Conservation (phyloP, 2,797 vertebrate genomes). For the Neoniphon sammara region DNA sequence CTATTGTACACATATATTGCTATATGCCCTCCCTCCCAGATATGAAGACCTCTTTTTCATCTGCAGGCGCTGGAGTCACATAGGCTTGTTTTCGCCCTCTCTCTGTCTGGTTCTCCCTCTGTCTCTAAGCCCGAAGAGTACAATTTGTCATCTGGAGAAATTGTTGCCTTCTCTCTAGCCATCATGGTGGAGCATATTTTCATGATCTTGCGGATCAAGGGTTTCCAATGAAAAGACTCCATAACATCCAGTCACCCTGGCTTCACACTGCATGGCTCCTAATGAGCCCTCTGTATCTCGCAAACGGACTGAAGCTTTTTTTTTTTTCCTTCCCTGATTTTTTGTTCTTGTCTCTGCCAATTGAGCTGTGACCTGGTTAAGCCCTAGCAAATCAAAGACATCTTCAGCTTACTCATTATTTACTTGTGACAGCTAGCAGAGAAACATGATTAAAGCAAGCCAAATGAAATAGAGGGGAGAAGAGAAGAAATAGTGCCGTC, state of each 20-base stretch:
- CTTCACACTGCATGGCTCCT: constrained; percentile 63
- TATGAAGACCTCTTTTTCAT: constrained; percentile 70
- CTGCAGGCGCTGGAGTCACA: constrained; percentile 57
- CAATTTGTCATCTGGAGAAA: constrained; percentile 73
- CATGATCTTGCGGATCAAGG: constrained; percentile 71
- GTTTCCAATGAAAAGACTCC: constrained; percentile 62
- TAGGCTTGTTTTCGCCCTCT: constrained; percentile 60
- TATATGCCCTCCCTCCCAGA: constrained; percentile 47
- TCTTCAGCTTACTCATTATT: constrained; percentile 77
- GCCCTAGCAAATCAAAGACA: constrained; percentile 75
- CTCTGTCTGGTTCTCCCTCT: constrained; percentile 35
- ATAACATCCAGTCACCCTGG: constrained; percentile 65
- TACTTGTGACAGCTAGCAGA: constrained; percentile 72
- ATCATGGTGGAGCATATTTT: constrained; percentile 62
- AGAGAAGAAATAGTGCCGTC: constrained; percentile 26
- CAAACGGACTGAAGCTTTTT: constrained; percentile 55
- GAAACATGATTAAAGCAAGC: constrained; percentile 73
- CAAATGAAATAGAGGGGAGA: constrained; percentile 57
- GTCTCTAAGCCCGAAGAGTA: constrained; percentile 47
- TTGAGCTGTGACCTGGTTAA: constrained; percentile 75
- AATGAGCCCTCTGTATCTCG: constrained; percentile 67
- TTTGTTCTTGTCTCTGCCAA: constrained; percentile 61
- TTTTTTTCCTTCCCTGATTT: background rate
- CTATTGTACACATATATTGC: constrained; percentile 56
- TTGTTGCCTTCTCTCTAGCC: constrained; percentile 45